phyloP scores from a whole-genome alignment of 1,140 invertebrate species.

The Gerris buenoi region DNA sequence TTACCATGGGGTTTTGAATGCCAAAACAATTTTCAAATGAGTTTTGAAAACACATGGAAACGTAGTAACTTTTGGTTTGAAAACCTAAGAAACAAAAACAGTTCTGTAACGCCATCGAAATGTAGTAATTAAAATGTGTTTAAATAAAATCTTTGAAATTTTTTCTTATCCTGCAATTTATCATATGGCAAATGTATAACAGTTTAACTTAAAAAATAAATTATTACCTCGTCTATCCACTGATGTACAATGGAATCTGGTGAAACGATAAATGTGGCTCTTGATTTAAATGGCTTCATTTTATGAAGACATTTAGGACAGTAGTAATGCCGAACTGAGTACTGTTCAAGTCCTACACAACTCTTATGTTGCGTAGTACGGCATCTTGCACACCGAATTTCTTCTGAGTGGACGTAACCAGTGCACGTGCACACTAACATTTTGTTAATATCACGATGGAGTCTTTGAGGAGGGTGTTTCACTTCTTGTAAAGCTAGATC shows the following conservation, averaged over 20 bases:
- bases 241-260: slow-evolving; percentile 50
- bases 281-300: slow-evolving; percentile 33
- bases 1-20: too few relatives aligned
- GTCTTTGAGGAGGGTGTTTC: not conserved
- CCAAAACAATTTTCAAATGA: too few relatives aligned
- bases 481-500: not conserved
- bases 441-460: not conserved
- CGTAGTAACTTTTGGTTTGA: too few relatives aligned
- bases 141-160: too few relatives aligned
- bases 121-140: not conserved
- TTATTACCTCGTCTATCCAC: slow-evolving; percentile 47
- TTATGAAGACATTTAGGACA: slow-evolving; percentile 49
- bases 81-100: too few relatives aligned
- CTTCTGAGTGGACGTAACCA: slow-evolving; percentile 23
- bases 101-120: not conserved
- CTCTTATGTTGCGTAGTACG: slow-evolving; percentile 40
- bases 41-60: too few relatives aligned
- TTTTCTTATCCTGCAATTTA: too few relatives aligned
- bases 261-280: slow-evolving; percentile 57
- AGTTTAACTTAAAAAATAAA: slow-evolving; percentile 2
- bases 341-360: slow-evolving; percentile 40
- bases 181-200: too few relatives aligned
- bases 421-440: slow-evolving; percentile 4
- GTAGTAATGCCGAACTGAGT: slow-evolving; percentile 23
- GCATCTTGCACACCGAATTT: slow-evolving; percentile 38